Evolutionary conservation across 2,888 invertebrate species (phyloP).

Genomic region (Troilus luridus): DNA sequence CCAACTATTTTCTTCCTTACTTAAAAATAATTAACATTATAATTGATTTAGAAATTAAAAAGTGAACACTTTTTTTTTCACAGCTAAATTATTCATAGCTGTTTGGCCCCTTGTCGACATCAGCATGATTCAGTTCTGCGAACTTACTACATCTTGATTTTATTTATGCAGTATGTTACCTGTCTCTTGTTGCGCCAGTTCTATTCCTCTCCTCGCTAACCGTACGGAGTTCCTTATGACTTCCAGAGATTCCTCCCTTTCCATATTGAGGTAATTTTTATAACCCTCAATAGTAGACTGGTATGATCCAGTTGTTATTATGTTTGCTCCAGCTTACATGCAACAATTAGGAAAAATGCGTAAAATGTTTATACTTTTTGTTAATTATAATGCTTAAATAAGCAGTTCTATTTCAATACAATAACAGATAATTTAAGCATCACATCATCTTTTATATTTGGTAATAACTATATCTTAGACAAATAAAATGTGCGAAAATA

Average conservation of each 20-base stretch:
- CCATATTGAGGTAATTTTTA: slow-evolving; percentile 79
- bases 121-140: too few species aligned
- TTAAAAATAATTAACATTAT: too few species aligned
- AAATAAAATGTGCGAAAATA: too few species aligned
- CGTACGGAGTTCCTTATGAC: slow-evolving; percentile 82
- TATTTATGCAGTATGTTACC: not conserved
- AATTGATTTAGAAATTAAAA: too few species aligned
- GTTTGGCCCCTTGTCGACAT: too few species aligned
- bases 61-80: too few species aligned
- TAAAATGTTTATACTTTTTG: not conserved
- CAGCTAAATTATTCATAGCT: too few species aligned
- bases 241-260: slow-evolving; percentile 77
- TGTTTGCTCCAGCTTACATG: slow-evolving; percentile 83
- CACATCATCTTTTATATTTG: too few species aligned
- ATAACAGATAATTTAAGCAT: too few species aligned
- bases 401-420: too few species aligned
- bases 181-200: slow-evolving; percentile 67
- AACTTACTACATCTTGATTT: not conserved
- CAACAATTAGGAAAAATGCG: not conserved
- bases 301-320: slow-evolving; percentile 91
- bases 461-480: too few species aligned
- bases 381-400: not conserved
- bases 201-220: slow-evolving; percentile 81
- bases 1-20: too few species aligned
- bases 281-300: slow-evolving; percentile 88